Conservation (phyloP, 2,797 vertebrate species). For the Hippocampus kuda region DNA sequence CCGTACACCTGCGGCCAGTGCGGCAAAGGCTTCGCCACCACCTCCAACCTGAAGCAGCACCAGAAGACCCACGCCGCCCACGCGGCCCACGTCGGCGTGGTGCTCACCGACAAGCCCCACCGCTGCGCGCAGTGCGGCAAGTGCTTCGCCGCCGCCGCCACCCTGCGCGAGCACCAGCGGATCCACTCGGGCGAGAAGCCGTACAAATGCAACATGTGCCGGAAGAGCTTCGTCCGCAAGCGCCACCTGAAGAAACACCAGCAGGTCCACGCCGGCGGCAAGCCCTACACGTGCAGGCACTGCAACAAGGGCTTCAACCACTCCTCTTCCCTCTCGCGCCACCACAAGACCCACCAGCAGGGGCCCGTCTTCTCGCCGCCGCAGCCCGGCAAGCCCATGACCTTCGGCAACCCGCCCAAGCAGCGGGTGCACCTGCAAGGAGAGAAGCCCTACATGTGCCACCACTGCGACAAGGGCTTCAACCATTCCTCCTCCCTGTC, state of each 20-base stretch:
- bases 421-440: conserved; percentile 64
- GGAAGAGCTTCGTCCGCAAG: conserved; percentile 74
- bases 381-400: conserved; percentile 59
- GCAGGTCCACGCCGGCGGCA: conserved; percentile 72
- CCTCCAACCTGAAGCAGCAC: conserved; percentile 74
- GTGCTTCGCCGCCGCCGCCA: conserved; percentile 69
- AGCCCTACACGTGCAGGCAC: conserved; percentile 74
- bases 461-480: conserved; percentile 75
- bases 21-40: conserved; percentile 71
- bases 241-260: conserved; percentile 77
- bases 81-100: conserved; percentile 38
- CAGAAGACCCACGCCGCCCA: conserved; percentile 58
- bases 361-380: conserved; percentile 64
- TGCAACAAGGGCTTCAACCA: conserved; percentile 77
- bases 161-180: conserved; percentile 71
- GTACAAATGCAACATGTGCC: conserved; percentile 76
- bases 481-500: conserved; percentile 76
- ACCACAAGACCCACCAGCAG: conserved; percentile 71
- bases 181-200: conserved; percentile 75
- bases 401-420: conserved; percentile 60
- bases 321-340: conserved; percentile 72
- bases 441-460: conserved; percentile 75
- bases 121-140: conserved; percentile 70
- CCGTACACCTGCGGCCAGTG: conserved; percentile 73
- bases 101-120: conserved; percentile 68